Conservation (phyloP, 1,140 invertebrate genomes). For the Lasaia peninsularis region DNA sequence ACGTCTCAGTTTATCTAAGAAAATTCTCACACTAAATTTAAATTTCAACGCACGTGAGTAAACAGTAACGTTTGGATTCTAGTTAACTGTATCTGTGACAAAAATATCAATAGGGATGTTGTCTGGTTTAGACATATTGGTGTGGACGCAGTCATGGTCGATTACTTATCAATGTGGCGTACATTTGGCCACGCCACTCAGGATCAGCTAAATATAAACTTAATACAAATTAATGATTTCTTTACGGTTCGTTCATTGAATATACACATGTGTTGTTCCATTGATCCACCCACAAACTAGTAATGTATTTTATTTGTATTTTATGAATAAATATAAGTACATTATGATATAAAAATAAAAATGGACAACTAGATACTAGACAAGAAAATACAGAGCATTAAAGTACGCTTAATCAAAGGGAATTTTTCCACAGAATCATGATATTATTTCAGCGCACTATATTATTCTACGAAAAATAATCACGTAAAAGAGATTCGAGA, state of each 20-base stretch:
- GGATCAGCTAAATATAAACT: slow-evolving; percentile 27
- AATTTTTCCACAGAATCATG: background rate
- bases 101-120: slow-evolving; percentile 59
- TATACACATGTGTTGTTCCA: too few relatives aligned
- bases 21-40: slow-evolving; percentile 43
- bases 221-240: slow-evolving; percentile 2
- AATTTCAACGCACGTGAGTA: slow-evolving; percentile 64
- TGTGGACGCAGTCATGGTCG: slow-evolving; percentile 63
- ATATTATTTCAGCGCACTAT: slow-evolving; percentile 8
- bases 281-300: background rate
- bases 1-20: too few relatives aligned
- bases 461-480: slow-evolving; percentile 8
- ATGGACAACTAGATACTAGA: background rate
- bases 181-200: slow-evolving; percentile 60
- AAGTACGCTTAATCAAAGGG: background rate
- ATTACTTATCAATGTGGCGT: slow-evolving; percentile 66
- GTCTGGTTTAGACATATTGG: slow-evolving; percentile 35
- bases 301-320: background rate
- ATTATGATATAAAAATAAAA: background rate
- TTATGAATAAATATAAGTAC: background rate
- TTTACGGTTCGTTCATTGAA: background rate
- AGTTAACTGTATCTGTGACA: slow-evolving; percentile 37
- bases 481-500: slow-evolving; percentile 6
- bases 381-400: background rate
- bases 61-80: slow-evolving; percentile 46